phyloP scores from a whole-genome alignment of 2,113 vertebrate species.

The Varanus komodoensis region DNA sequence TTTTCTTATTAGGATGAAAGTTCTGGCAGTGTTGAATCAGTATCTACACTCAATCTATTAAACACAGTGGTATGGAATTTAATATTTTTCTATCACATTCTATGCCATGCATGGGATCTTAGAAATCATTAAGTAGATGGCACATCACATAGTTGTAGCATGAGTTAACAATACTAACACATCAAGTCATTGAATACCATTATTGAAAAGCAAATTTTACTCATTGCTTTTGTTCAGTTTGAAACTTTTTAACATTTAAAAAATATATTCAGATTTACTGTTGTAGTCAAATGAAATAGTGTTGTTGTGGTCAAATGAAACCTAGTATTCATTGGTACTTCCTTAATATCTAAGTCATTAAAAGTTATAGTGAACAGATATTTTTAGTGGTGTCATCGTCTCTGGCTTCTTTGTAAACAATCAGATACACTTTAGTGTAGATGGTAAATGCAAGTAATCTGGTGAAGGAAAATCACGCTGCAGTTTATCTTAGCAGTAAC shows the following conservation, averaged over 20 bases:
- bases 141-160: constrained; percentile 74
- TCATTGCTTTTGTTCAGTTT: constrained; percentile 52
- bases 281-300: constrained; percentile 25
- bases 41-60: constrained; percentile 88
- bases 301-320: constrained; percentile 24
- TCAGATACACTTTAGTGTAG: background rate
- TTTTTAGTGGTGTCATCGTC: background rate
- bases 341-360: background rate
- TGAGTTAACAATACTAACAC: constrained; percentile 72
- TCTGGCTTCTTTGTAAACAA: background rate
- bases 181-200: constrained; percentile 72
- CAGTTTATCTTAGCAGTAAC: background rate
- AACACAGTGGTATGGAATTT: constrained; percentile 85
- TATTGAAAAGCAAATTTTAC: constrained; percentile 54
- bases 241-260: constrained; percentile 33
- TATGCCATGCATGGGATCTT: constrained; percentile 75
- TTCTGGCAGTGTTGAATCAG: constrained; percentile 83
- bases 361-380: background rate
- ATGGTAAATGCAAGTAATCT: background rate
- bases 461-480: background rate
- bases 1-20: constrained; percentile 84
- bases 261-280: constrained; percentile 29
- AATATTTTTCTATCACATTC: constrained; percentile 71
- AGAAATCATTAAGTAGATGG: constrained; percentile 62
- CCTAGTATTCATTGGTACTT: background rate